Evolutionary conservation across 1,140 invertebrate species (phyloP).

Genomic region (Hermetia illucens): DNA sequence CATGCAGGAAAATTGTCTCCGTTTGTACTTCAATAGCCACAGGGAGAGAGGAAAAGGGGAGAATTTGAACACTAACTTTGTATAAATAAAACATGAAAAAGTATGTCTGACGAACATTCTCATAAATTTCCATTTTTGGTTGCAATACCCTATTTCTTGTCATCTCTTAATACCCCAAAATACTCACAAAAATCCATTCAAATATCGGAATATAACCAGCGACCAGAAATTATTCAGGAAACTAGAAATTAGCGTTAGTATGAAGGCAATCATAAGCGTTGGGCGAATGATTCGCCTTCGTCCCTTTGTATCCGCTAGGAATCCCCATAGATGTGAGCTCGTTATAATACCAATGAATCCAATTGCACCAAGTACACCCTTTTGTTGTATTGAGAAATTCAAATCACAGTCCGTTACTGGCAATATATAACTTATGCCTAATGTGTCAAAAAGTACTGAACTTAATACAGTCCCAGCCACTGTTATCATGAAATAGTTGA

Average conservation of each 20-base stretch:
- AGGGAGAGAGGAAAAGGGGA: too few species aligned
- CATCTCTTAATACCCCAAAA: too few species aligned
- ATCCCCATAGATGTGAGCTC: slow-evolving; percentile 54
- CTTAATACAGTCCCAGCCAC: slow-evolving; percentile 37
- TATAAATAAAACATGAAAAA: too few species aligned
- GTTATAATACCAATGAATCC: slow-evolving; percentile 38
- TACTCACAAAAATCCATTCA: slow-evolving; percentile 14
- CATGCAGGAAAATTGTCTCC: too few species aligned
- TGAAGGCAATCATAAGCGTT: slow-evolving; percentile 9
- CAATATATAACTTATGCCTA: slow-evolving; percentile 47
- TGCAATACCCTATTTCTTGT: too few species aligned
- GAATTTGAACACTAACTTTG: too few species aligned
- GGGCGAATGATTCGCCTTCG: slow-evolving; percentile 45
- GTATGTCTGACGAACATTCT: too few species aligned
- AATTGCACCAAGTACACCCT: slow-evolving; percentile 36
- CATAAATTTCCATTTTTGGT: too few species aligned
- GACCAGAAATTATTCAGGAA: slow-evolving; percentile 10
- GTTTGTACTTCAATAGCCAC: too few species aligned
- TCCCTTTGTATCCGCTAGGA: slow-evolving; percentile 56
- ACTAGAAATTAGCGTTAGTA: slow-evolving; percentile 7
- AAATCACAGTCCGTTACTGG: slow-evolving; percentile 53
- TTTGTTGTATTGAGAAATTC: slow-evolving; percentile 37
- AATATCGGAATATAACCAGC: slow-evolving; percentile 9
- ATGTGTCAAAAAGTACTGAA: slow-evolving; percentile 44
- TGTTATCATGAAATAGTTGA: slow-evolving; percentile 44